phyloP scores from a whole-genome alignment of 1,140 invertebrate genomes.

The Oreohelix idahoensis region DNA sequence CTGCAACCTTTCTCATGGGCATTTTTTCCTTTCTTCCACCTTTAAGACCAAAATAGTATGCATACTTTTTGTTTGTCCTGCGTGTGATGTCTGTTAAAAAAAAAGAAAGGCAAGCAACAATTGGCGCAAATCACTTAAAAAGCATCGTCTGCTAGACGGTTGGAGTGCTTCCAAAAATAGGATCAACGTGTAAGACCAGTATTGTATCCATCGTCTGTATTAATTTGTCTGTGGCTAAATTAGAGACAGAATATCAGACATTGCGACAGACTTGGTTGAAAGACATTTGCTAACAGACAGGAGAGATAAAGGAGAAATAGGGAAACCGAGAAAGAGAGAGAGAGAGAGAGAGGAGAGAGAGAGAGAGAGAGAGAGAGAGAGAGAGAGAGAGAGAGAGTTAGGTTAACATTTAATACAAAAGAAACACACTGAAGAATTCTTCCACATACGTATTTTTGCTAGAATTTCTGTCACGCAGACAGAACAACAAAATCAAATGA shows the following conservation, averaged over 20 bases:
- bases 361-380: constrained; percentile 6
- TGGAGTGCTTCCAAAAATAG: too few species aligned
- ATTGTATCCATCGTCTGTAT: too few species aligned
- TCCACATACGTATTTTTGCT: not conserved
- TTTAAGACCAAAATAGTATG: too few species aligned
- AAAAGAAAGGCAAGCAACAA: too few species aligned
- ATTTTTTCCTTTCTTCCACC: too few species aligned
- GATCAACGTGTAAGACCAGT: too few species aligned
- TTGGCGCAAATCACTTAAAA: too few species aligned
- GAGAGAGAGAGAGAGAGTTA: not conserved
- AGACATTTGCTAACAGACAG: not conserved
- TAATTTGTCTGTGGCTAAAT: too few species aligned
- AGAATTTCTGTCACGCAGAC: not conserved
- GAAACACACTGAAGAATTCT: not conserved
- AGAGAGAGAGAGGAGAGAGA: not conserved
- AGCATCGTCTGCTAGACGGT: too few species aligned
- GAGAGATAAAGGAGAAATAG: not conserved
- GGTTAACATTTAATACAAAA: not conserved
- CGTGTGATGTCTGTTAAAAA: too few species aligned
- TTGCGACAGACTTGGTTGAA: not conserved
- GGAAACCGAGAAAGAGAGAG: not conserved
- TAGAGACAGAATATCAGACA: not conserved
- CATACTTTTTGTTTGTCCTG: too few species aligned
- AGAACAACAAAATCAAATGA: not conserved
- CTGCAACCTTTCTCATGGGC: too few species aligned